These are phyloP conservation scores for Buathra laborator DNA, from an alignment of 2,888 invertebrate genomes.

Conservation along the genomic window DNA sequence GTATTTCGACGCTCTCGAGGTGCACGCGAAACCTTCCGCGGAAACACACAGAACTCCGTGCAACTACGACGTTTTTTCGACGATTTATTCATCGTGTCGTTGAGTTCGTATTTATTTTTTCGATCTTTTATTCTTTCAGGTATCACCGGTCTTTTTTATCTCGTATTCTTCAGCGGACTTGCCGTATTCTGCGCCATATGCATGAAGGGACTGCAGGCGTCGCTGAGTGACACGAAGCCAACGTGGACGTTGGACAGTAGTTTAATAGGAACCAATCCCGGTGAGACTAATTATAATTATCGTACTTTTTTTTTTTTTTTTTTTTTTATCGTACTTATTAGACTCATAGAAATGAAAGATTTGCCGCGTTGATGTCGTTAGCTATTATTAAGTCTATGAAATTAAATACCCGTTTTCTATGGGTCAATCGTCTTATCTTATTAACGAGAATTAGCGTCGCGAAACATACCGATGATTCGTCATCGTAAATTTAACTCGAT, in stretches of 20 bases:
- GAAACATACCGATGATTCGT: slow-evolving; percentile 42
- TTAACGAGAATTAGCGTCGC: slow-evolving; percentile 23
- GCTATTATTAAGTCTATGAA: not conserved
- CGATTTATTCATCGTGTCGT: not conserved
- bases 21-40: slow-evolving; percentile 7
- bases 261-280: slow-evolving; percentile 92
- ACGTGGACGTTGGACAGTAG: slow-evolving; percentile 91
- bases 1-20: slow-evolving; percentile 51
- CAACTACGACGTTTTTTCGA: not conserved
- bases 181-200: slow-evolving; percentile 94
- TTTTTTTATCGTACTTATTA: slow-evolving; percentile 20
- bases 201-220: slow-evolving; percentile 92
- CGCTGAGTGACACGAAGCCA: slow-evolving; percentile 90
- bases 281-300: slow-evolving; percentile 80
- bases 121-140: slow-evolving; percentile 87
- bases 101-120: not conserved
- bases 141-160: slow-evolving; percentile 93
- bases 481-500: slow-evolving; percentile 43
- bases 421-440: not conserved
- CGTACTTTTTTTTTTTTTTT: too few relatives aligned
- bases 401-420: slow-evolving; percentile 14
- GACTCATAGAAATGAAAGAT: not conserved
- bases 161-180: slow-evolving; percentile 94
- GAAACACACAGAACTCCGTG: not conserved
- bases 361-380: not conserved